A percentile compares a stretch with the other conserved stretches of the same genome.
Conservation (phyloP, 1,140 invertebrate species). For the Amyelois transitella region DNA sequence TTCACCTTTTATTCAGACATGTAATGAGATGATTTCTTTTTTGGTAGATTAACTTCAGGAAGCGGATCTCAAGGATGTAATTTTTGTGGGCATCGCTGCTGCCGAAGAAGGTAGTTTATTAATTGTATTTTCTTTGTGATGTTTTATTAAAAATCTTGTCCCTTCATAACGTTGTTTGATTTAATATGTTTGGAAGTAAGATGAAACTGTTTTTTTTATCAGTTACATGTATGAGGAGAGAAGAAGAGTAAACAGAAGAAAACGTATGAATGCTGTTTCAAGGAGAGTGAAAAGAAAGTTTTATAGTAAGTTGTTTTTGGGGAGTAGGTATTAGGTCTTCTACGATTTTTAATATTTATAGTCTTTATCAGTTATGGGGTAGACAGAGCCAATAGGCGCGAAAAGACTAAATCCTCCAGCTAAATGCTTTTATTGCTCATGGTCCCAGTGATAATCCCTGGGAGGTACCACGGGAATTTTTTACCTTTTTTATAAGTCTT, state of each 20-base stretch:
- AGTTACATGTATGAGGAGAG: constrained; percentile 1
- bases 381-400: too few relatives aligned
- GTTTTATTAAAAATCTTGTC: constrained; percentile 14
- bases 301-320: not conserved
- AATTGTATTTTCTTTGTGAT: constrained; percentile 5
- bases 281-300: not conserved
- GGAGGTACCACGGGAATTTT: too few relatives aligned
- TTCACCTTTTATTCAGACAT: not conserved
- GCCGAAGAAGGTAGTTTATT: constrained; percentile 38
- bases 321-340: too few relatives aligned
- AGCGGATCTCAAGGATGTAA: constrained; percentile 23
- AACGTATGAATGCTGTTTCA: not conserved
- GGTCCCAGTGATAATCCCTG: too few relatives aligned
- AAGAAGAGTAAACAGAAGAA: not conserved
- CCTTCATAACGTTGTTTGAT: not conserved
- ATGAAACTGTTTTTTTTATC: constrained; percentile 1
- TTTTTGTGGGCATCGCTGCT: constrained; percentile 45
- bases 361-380: too few relatives aligned
- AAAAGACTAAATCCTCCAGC: too few relatives aligned
- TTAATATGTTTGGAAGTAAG: not conserved
- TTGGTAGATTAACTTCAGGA: not conserved
- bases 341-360: too few relatives aligned
- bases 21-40: constrained; percentile 2
- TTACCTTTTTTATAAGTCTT: too few relatives aligned
- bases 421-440: too few relatives aligned